Evolutionary conservation across 2,113 vertebrate genomes (phyloP), one percentile per base, ranked within the genome.

Genomic region (Tragelaphus strepsiceros): DNA sequence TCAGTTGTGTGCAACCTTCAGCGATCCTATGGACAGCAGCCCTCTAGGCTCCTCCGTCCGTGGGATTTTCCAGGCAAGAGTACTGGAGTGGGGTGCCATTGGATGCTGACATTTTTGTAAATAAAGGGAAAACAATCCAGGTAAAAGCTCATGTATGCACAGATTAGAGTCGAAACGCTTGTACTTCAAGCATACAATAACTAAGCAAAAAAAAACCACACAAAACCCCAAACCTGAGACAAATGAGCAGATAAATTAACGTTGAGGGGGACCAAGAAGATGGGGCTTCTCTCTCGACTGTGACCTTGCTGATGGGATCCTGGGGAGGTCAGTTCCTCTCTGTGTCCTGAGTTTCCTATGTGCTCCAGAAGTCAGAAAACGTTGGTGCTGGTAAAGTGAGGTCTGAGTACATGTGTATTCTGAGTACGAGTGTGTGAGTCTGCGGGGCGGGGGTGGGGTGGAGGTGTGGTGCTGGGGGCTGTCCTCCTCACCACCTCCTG

Each of bases 361-460:
- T 26, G 22, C 46, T 46, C 64, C n/a, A 86, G 56, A 84, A 93
- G 54, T 43, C 13, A 59, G 91, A n/a, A 67, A 53, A 19, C 9
- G 12, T 1, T 14, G 30, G 51, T 32, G 16, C 30, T 9, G 30
- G 81, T 21, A 7, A 26, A 26, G 58, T 3, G 46, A 74, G 83
- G n/a, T 26, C 49, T 30, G 11, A 7, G 81, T 24, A 12, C 10
- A 1, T 5, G 56, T 32, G 19, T 2, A 2, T 2, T 26, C 49
- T 30, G 11, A 7, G 81, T 24, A 12, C 7, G 1, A 2, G 56
- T 32, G 19, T 2, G 2, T 2, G 30, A 1, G 15, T 22, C 21
- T 67, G 64, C 16, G 14, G 3, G 6, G 49, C 11, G 49, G 11
- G 9, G 3, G 39, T 43, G 39, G 4, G 15, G 6, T 0, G 2